Conservation (phyloP, 2,888 invertebrate genomes). For the Volucella inanis region DNA sequence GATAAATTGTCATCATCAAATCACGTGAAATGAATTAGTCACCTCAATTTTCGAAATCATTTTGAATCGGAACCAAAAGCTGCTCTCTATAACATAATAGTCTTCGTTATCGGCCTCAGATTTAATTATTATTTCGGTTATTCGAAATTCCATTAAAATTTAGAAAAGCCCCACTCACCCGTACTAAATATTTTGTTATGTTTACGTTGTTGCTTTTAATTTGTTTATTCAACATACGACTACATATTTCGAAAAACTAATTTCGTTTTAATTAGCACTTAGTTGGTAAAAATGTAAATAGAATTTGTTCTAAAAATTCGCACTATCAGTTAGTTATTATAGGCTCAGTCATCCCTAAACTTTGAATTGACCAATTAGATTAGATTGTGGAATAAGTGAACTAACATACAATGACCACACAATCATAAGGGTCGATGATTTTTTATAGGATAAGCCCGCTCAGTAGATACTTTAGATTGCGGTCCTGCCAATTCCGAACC, state of each 20-base stretch:
- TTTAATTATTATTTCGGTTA: conserved; percentile 28
- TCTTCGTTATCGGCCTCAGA: too few species aligned
- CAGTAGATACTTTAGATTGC: too few species aligned
- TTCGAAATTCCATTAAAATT: conserved; percentile 22
- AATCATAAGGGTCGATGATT: too few species aligned
- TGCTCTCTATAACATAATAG: background rate
- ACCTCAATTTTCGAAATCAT: conserved; percentile 2
- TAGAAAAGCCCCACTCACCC: background rate
- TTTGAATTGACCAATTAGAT: too few species aligned
- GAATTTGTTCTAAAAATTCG: too few species aligned
- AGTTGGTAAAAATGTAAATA: conserved; percentile 1
- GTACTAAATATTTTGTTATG: conserved; percentile 22
- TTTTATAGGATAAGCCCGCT: too few species aligned
- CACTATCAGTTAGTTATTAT: too few species aligned
- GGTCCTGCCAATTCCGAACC: too few species aligned
- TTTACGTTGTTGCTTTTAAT: background rate
- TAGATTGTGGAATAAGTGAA: too few species aligned
- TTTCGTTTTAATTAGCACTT: conserved; percentile 36
- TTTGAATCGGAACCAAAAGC: background rate
- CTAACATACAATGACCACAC: too few species aligned
- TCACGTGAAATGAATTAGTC: conserved; percentile 39
- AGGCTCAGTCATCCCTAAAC: too few species aligned
- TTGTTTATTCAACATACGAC: background rate
- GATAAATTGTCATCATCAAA: conserved; percentile 31
- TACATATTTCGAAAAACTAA: conserved; percentile 33